Evolutionary conservation across 2,113 vertebrate species (phyloP), one percentile per base, ranked within the genome.

Genomic region (Antigone vipio): DNA sequence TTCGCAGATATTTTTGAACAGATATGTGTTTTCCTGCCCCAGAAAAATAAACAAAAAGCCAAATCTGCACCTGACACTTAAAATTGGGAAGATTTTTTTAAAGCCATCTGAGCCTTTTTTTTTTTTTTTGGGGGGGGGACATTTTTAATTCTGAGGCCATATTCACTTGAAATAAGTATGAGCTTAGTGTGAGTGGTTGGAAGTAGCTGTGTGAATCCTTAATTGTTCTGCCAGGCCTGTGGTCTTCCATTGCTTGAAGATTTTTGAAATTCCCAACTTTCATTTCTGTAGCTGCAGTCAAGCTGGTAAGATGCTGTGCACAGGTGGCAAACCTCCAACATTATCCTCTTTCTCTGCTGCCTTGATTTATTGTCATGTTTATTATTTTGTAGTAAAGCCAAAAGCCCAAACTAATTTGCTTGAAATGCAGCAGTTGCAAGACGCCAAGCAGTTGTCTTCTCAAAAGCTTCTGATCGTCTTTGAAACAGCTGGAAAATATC

Each of bases 311-410:
- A 66, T 79, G 92, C 66, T 83, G 66, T 5, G 3, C 49, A 32
- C n/a, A 62, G 67, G 74, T 90, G 85, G 67, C 85, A 85, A 62
- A 59, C 27, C 32, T 92, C 78, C 88, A 79, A 45, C 1, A 8
- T 75, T 35, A 32, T 73, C 12, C 21, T 75, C 45, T 78, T 89
- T 79, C 53, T 88, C 27, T 84, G 53, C 58, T 93, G 56, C 49
- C 66, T 94, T 88, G 44, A 82, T 87, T 96, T 94, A 45, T 86
- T 89, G 38, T 79, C 8, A 32, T 45, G 38, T 84, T 91, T 86
- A 40, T 60, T 88, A 60, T 72, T 94, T 90, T 58, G 30, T 85
- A 64, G 58, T 62, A 62, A 86, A 73, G 63, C 21, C 30, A 72
- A 86, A 92, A 77, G 7, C 50, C 52, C 44, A 15, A 60, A 40